Conservation (phyloP, 2,888 invertebrate genomes). For the Argyresthia albistria region DNA sequence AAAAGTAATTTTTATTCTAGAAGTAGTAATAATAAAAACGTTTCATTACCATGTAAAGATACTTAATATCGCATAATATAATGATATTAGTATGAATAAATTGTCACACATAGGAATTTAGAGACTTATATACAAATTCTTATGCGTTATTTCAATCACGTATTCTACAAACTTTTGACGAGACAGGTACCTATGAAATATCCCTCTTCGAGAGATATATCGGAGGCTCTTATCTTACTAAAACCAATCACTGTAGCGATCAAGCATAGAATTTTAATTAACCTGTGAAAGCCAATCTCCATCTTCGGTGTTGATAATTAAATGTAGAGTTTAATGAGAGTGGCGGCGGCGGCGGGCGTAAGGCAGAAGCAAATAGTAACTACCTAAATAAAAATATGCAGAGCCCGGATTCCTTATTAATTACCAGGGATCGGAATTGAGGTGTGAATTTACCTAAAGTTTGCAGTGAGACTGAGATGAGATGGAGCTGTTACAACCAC, state of each 20-base stretch:
- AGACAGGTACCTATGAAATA: too few relatives aligned
- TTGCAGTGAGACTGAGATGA: too few relatives aligned
- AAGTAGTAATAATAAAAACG: too few relatives aligned
- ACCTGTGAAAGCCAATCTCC: conserved; percentile 23
- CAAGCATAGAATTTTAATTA: conserved; percentile 38
- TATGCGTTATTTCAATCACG: background rate
- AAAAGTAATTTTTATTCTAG: background rate
- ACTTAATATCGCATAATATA: too few relatives aligned
- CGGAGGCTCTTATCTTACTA: conserved; percentile 30
- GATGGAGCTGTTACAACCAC: too few relatives aligned
- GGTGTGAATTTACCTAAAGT: too few relatives aligned
- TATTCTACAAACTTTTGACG: background rate
- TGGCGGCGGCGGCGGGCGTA: conserved; percentile 11
- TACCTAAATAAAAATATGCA: too few relatives aligned
- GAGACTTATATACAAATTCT: background rate
- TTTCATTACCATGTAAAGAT: too few relatives aligned
- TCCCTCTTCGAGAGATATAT: background rate
- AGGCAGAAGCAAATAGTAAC: background rate
- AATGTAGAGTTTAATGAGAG: conserved; percentile 18
- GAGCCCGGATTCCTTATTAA: too few relatives aligned
- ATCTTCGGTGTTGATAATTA: conserved; percentile 23
- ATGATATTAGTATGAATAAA: background rate
- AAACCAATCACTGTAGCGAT: conserved; percentile 28
- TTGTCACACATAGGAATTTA: background rate
- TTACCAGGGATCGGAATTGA: too few relatives aligned